phyloP scores from a whole-genome alignment of 1,140 invertebrate genomes.

The Portunus trituberculatus region DNA sequence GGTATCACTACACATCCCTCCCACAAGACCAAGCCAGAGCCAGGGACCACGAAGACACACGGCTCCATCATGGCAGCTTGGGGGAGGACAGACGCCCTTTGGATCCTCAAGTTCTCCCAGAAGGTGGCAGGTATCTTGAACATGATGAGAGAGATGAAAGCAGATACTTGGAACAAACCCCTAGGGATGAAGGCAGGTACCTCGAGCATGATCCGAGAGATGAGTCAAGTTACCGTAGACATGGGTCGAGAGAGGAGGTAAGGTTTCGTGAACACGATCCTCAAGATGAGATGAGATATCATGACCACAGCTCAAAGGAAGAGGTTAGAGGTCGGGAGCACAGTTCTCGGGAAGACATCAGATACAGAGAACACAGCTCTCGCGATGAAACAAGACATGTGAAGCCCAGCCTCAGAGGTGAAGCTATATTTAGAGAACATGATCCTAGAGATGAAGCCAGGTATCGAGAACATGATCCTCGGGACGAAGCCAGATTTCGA shows the following conservation, averaged over 20 bases:
- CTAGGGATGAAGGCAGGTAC: constrained; percentile 27
- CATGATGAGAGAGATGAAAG: not conserved
- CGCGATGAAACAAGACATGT: not conserved
- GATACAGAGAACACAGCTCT: not conserved
- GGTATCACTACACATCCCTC: constrained; percentile 2
- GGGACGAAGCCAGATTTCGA: constrained; percentile 14
- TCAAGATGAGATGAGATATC: not conserved
- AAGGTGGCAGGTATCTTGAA: not conserved
- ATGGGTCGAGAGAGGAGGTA: constrained; percentile 21
- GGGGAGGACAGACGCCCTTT: constrained; percentile 1
- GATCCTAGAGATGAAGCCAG: not conserved
- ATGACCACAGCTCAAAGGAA: not conserved
- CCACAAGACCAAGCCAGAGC: not conserved
- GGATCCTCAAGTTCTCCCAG: not conserved
- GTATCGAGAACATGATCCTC: not conserved
- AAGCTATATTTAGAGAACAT: constrained; percentile 28
- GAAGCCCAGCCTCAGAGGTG: not conserved
- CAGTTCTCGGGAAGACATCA: not conserved
- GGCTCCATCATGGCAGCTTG: not conserved
- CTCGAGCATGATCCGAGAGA: constrained; percentile 23
- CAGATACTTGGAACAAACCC: constrained; percentile 21
- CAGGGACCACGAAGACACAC: constrained; percentile 11
- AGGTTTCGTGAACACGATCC: constrained; percentile 51
- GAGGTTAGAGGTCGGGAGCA: not conserved
- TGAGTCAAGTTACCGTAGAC: constrained; percentile 11